A percentile compares a stretch with the other conserved stretches of the same genome.
Evolutionary conservation across 2,797 vertebrate species (phyloP).

Genomic region (Falco rusticolus): DNA sequence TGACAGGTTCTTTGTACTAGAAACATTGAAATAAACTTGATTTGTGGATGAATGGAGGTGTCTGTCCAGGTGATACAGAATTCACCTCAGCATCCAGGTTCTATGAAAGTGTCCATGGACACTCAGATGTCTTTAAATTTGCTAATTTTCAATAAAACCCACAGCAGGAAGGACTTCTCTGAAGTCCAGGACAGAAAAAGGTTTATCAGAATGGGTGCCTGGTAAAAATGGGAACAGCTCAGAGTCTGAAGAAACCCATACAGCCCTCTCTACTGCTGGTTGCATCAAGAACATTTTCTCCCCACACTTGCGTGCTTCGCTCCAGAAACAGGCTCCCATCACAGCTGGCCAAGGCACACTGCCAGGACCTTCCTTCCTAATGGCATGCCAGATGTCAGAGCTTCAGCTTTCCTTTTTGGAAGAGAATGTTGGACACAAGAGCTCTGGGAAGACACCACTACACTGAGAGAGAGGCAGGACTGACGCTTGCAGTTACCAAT

Average conservation of each 20-base stretch:
- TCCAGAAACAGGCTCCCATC: not conserved
- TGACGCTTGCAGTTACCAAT: not conserved
- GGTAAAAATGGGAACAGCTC: not conserved
- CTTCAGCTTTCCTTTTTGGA: not conserved
- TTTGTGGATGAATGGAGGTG: not conserved
- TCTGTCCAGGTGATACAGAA: not conserved
- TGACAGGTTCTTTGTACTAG: not conserved
- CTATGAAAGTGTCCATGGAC: not conserved
- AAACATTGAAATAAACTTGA: not conserved
- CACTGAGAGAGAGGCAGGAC: not conserved
- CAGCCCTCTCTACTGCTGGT: not conserved
- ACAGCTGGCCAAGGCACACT: not conserved
- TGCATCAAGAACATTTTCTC: not conserved
- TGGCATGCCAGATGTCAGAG: not conserved
- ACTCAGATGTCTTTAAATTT: not conserved
- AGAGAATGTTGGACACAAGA: not conserved
- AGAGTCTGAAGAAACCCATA: not conserved
- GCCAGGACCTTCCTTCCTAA: not conserved
- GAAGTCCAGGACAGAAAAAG: not conserved
- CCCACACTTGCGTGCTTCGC: rapidly evolving
- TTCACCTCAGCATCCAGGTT: not conserved
- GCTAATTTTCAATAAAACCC: not conserved
- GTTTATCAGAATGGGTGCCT: not conserved
- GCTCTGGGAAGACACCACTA: not conserved
- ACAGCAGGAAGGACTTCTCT: not conserved